Evolutionary conservation across 2,113 vertebrate species (phyloP), one percentile per base, ranked within the genome.

Genomic region (Gadus chalcogrammus): DNA sequence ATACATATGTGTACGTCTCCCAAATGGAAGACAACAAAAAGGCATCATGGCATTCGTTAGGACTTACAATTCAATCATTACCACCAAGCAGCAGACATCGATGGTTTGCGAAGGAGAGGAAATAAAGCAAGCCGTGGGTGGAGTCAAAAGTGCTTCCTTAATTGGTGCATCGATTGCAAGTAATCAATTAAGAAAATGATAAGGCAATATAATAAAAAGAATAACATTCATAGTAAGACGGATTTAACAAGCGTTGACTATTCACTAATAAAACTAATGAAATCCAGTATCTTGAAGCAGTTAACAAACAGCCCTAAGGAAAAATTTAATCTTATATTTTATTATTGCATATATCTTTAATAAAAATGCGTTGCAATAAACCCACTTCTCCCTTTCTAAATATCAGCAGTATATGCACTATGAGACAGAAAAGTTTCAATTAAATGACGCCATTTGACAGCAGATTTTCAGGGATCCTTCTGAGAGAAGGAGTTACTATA

Each of bases 1-100:
- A 87, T 88, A 18, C 83, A 91, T 90, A 92, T 83, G 15, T 87
- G 71, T 88, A 82, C 80, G 82, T 85, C 89, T 89, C 82, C 90
- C 75, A 78, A 82, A 72, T 71, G 79, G 88, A 87, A 92, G 90
- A 91, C 87, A 90, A 91, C 88, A 87, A 76, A 91, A 91, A 93
- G 90, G 91, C 91, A 92, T 90, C 85, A 83, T 91, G 92, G 92
- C 87, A 90, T 92, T 90, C 60, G 88, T 87, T 89, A 75, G 85
- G 80, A 90, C 80, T 82, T 81, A 83, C 80, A 87, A 82, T 69
- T 76, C 82, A 75, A 77, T 79, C 77, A 82, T 76, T 75, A 82
- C 70, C 63, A 63, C 61, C 64, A 69, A 60, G 72, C 80, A 77
- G 67, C 70, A 75, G 52, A 81, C 82, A 86, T 83, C 81, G 81